A percentile compares a stretch with the other conserved stretches of the same genome.
These are phyloP conservation scores for Drosophila nr. perissopoda DNA, from an alignment of 2,888 invertebrate genomes.

Conservation along the genomic window DNA sequence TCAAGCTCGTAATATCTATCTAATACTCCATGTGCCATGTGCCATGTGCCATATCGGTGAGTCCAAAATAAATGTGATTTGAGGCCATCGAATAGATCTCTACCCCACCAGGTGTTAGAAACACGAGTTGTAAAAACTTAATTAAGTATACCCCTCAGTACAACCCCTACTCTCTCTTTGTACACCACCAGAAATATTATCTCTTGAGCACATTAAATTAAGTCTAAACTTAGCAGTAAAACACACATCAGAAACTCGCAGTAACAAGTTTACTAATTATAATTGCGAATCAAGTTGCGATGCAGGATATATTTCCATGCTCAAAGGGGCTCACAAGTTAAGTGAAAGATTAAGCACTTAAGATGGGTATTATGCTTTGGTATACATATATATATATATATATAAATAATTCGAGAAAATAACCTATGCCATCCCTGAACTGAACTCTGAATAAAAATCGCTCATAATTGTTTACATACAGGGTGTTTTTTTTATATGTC, in stretches of 20 bases:
- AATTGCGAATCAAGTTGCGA: not conserved
- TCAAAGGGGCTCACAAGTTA: not conserved
- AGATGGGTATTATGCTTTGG: not conserved
- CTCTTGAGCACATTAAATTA: conserved; percentile 5
- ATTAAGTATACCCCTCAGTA: conserved; percentile 15
- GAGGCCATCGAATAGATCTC: not conserved
- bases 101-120: not conserved
- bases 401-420: not conserved
- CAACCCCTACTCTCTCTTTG: too few species aligned
- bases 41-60: conserved; percentile 4
- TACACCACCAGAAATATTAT: not conserved
- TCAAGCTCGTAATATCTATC: conserved; percentile 24
- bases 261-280: not conserved
- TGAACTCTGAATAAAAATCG: not conserved
- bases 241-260: not conserved
- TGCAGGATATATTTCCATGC: not conserved
- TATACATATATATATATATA: not conserved
- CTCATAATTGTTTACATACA: not conserved
- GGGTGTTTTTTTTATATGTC: too few species aligned
- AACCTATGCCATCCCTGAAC: not conserved
- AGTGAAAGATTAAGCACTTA: not conserved
- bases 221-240: conserved; percentile 18
- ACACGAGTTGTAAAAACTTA: conserved; percentile 24
- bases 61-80: not conserved
- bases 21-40: conserved; percentile 5